Conservation (phyloP, 2,888 invertebrate genomes). For the Nymphalis urticae region DNA sequence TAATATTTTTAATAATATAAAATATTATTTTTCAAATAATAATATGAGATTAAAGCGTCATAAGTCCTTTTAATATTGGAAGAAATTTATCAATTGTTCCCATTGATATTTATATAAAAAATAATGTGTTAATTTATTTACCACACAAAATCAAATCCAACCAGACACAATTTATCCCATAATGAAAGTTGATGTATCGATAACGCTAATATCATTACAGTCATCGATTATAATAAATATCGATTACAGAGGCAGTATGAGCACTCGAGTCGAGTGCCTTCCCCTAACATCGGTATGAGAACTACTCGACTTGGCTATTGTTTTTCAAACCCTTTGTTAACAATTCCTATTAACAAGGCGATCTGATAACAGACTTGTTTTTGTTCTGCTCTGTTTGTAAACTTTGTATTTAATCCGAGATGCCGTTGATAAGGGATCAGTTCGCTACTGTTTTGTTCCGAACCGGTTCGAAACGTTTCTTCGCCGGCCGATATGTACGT, state of each 20-base stretch:
- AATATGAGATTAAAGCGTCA: too few species aligned
- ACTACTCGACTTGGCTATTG: slow-evolving; percentile 46
- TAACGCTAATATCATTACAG: slow-evolving; percentile 29
- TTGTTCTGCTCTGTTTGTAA: slow-evolving; percentile 38
- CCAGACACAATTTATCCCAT: background rate
- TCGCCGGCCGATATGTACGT: background rate
- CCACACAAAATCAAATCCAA: background rate
- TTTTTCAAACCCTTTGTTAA: slow-evolving; percentile 44
- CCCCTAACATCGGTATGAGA: slow-evolving; percentile 41
- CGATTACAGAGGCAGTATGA: slow-evolving; percentile 59
- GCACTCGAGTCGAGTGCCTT: slow-evolving; percentile 50
- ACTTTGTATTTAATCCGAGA: slow-evolving; percentile 45
- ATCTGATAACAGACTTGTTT: slow-evolving; percentile 39
- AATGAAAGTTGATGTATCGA: slow-evolving; percentile 17
- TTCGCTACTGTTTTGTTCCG: slow-evolving; percentile 33
- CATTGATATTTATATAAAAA: too few species aligned
- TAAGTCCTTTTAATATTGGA: too few species aligned
- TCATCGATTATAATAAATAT: slow-evolving; percentile 58
- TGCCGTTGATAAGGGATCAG: slow-evolving; percentile 38
- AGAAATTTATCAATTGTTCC: too few species aligned
- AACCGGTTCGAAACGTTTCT: slow-evolving; percentile 34
- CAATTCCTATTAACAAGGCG: slow-evolving; percentile 39
- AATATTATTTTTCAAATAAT: too few species aligned
- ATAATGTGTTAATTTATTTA: too few species aligned
- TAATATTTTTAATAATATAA: too few species aligned